Evolutionary conservation across 1,140 invertebrate genomes (phyloP).

Genomic region (Manduca sexta): DNA sequence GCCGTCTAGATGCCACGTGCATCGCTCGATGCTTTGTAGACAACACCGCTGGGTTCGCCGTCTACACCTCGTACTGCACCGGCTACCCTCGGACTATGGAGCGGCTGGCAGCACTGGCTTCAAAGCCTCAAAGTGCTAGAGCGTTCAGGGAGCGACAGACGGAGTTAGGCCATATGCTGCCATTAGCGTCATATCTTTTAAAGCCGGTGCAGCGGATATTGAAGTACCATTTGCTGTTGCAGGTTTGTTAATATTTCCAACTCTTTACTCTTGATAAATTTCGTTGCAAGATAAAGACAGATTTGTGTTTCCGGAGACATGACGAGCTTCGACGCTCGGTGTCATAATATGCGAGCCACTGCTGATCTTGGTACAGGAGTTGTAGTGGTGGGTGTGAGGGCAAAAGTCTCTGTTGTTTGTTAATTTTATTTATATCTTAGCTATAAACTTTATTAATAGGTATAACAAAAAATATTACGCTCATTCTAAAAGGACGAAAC

Average conservation of each 20-base stretch:
- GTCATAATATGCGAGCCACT: no score
- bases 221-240: conserved; percentile 95
- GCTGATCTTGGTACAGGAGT: no score
- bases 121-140: conserved; percentile 83
- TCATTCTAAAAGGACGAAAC: no score
- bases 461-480: no score
- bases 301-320: no score
- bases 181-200: conserved; percentile 94
- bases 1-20: conserved; percentile 85
- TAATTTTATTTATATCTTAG: no score
- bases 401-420: no score
- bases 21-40: conserved; percentile 94
- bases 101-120: conserved; percentile 87
- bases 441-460: no score
- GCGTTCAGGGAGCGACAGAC: conserved; percentile 87
- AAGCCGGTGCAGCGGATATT: conserved; percentile 97
- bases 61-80: conserved; percentile 95
- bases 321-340: no score
- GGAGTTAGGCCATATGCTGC: conserved; percentile 87
- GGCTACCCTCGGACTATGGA: conserved; percentile 88
- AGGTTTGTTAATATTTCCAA: conserved; percentile 74
- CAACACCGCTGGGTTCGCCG: conserved; percentile 91
- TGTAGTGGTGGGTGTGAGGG: no score
- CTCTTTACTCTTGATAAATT: no score
- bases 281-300: no score